phyloP scores from a whole-genome alignment of 2,113 vertebrate genomes.

The Aegotheles bennettii region DNA sequence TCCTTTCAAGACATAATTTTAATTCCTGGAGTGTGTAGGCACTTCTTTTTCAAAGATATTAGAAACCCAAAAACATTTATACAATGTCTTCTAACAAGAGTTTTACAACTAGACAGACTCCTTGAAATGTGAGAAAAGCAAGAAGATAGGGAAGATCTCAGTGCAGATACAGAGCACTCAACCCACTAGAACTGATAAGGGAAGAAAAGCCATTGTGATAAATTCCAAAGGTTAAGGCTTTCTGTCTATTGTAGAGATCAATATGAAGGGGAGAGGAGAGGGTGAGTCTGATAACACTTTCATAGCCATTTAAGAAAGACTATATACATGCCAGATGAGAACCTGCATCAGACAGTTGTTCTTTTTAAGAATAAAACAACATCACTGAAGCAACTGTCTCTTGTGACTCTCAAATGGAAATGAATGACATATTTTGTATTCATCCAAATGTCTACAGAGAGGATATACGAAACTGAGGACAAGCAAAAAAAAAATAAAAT shows the following conservation, averaged over 20 bases:
- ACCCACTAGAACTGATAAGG: conserved; percentile 52
- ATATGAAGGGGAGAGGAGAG: neutral
- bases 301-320: conserved; percentile 22
- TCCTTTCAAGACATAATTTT: conserved; percentile 41
- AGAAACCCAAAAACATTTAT: conserved; percentile 41
- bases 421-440: neutral
- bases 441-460: conserved; percentile 20
- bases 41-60: conserved; percentile 61
- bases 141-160: conserved; percentile 51
- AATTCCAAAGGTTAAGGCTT: conserved; percentile 54
- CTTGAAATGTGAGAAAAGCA: conserved; percentile 38
- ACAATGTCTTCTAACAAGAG: conserved; percentile 44
- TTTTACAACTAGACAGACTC: conserved; percentile 43
- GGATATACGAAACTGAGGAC: neutral
- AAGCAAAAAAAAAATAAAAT: neutral
- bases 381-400: neutral
- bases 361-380: neutral
- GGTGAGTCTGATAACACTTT: conserved; percentile 34
- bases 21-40: conserved; percentile 4
- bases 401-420: neutral
- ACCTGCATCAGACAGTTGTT: neutral
- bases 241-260: conserved; percentile 52
- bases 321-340: conserved; percentile 8
- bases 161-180: conserved; percentile 43
- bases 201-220: conserved; percentile 40